Conservation (phyloP, 2,888 invertebrate species). For the Oscheius sp. region DNA sequence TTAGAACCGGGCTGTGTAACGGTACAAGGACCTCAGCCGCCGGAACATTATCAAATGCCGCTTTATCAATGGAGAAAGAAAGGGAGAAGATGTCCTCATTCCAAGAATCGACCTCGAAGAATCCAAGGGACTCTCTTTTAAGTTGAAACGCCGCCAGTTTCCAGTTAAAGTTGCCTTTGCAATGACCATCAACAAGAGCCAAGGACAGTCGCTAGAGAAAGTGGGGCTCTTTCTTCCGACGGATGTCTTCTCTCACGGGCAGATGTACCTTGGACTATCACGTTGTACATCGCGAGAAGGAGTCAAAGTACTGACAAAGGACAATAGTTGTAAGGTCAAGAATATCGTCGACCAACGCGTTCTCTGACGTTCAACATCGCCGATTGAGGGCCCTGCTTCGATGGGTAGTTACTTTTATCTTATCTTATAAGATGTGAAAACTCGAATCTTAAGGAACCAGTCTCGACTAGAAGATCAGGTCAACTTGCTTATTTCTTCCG, state of each 20-base stretch:
- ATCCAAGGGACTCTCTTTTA: background rate
- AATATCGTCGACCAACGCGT: conserved; percentile 6
- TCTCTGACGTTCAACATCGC: too few relatives aligned
- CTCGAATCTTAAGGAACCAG: too few relatives aligned
- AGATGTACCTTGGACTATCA: conserved; percentile 60
- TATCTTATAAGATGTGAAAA: too few relatives aligned
- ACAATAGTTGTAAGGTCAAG: background rate
- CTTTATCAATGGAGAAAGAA: conserved; percentile 13
- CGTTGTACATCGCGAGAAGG: conserved; percentile 12
- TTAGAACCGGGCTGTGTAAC: background rate
- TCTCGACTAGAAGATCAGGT: too few relatives aligned
- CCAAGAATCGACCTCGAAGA: conserved; percentile 1
- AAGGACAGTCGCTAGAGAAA: conserved; percentile 58
- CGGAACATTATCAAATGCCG: background rate
- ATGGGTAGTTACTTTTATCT: too few relatives aligned
- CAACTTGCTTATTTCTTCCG: too few relatives aligned
- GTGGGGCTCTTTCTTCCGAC: conserved; percentile 42
- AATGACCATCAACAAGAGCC: conserved; percentile 68
- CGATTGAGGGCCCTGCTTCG: too few relatives aligned
- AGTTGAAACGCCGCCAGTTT: conserved; percentile 2
- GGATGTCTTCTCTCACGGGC: conserved; percentile 60
- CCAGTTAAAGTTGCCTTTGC: conserved; percentile 56
- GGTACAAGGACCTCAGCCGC: background rate
- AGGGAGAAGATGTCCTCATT: conserved; percentile 5
- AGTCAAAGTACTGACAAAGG: background rate